Evolutionary conservation across 2,113 vertebrate species (phyloP).

Genomic region (Eolophus roseicapilla): DNA sequence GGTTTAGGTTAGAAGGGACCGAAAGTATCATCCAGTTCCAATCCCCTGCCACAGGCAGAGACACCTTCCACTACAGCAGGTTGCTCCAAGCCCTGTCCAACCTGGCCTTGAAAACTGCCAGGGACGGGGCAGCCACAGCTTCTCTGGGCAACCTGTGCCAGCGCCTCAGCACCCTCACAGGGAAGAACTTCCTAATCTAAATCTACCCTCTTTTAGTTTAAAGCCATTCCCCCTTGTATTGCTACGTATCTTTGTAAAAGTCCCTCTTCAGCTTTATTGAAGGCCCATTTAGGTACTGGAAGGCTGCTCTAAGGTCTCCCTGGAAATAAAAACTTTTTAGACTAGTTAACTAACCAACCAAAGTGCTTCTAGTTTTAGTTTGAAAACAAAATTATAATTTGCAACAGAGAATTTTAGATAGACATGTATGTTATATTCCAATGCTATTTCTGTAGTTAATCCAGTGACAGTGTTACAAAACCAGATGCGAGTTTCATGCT

Average conservation of each 20-base stretch:
- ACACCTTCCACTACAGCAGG: neutral
- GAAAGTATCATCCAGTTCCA: neutral
- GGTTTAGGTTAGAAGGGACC: neutral
- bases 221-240: neutral
- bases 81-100: neutral
- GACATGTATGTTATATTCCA: neutral
- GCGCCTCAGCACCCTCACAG: neutral
- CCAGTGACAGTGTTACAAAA: neutral
- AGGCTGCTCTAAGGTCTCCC: neutral
- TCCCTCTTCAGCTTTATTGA: neutral
- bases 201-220: neutral
- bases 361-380: neutral
- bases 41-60: neutral
- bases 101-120: neutral
- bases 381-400: conserved; percentile 11
- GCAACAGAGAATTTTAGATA: neutral
- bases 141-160: neutral
- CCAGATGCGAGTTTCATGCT: neutral
- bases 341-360: neutral
- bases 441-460: neutral
- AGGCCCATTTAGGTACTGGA: neutral
- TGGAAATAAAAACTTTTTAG: neutral
- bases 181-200: neutral
- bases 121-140: neutral
- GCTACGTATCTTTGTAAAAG: neutral